These are phyloP conservation scores for Anisognathus igniventris DNA, from an alignment of 2,797 vertebrate species.

Conservation along the genomic window DNA sequence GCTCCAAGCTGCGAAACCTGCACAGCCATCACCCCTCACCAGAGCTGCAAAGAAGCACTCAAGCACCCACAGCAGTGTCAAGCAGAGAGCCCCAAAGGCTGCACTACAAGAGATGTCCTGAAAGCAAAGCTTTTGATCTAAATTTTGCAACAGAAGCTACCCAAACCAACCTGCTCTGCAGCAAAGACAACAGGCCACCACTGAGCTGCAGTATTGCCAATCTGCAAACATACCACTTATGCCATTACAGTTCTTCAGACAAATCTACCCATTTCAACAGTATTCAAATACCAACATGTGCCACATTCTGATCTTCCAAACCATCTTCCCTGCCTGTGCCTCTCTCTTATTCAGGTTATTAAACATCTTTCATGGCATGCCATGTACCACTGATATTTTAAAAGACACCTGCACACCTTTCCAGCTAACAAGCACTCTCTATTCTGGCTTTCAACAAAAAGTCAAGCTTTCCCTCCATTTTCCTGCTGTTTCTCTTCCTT, in stretches of 20 bases:
- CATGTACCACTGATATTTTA: background rate
- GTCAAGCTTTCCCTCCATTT: background rate
- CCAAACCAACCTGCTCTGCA: background rate
- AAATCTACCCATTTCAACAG: background rate
- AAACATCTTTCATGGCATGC: background rate
- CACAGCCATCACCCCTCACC: background rate
- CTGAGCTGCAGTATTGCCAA: background rate
- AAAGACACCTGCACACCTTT: background rate
- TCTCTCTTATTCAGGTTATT: background rate
- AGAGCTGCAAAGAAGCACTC: background rate
- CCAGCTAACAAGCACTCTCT: background rate
- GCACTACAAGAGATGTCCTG: background rate
- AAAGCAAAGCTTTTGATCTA: background rate
- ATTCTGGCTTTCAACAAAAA: background rate
- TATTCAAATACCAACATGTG: background rate
- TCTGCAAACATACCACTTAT: background rate
- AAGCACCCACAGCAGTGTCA: background rate
- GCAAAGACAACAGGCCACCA: background rate
- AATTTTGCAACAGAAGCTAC: background rate
- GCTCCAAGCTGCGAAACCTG: background rate
- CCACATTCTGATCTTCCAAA: background rate
- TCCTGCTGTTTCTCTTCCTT: background rate
- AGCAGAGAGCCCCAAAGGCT: background rate
- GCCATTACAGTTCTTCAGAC: background rate
- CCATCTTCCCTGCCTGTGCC: background rate